These are phyloP conservation scores for Trichonephila inaurata DNA, from an alignment of 1,140 invertebrate genomes.

Conservation along the genomic window DNA sequence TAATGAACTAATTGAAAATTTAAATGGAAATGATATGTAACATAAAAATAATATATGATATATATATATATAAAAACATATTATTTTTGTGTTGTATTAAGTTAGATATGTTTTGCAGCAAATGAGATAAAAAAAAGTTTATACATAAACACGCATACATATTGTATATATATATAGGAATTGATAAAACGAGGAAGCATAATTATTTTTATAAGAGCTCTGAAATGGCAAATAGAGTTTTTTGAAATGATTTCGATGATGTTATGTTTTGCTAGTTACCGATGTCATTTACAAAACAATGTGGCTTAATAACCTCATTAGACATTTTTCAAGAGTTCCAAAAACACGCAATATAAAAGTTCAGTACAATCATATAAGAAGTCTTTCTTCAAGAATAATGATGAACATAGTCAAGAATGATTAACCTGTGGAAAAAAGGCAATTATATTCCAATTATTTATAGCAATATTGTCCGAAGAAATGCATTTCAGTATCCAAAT, in stretches of 20 bases:
- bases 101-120: too few species aligned
- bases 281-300: not conserved
- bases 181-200: too few species aligned
- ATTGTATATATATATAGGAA: too few species aligned
- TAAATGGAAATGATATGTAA: too few species aligned
- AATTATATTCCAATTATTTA: not conserved
- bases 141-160: too few species aligned
- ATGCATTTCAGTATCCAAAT: not conserved
- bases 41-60: too few species aligned
- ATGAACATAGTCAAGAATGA: not conserved
- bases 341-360: not conserved
- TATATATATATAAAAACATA: too few species aligned
- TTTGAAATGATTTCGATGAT: not conserved
- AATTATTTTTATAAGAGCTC: too few species aligned
- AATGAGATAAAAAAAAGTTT: too few species aligned
- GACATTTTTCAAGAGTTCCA: not conserved
- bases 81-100: too few species aligned
- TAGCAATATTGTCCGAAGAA: not conserved
- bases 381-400: not conserved
- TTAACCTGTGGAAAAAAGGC: not conserved
- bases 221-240: not conserved
- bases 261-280: not conserved
- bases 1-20: too few species aligned
- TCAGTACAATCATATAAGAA: not conserved
- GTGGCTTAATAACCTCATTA: not conserved